phyloP scores from a whole-genome alignment of 1,140 invertebrate genomes.

The Brachionus rubens region DNA sequence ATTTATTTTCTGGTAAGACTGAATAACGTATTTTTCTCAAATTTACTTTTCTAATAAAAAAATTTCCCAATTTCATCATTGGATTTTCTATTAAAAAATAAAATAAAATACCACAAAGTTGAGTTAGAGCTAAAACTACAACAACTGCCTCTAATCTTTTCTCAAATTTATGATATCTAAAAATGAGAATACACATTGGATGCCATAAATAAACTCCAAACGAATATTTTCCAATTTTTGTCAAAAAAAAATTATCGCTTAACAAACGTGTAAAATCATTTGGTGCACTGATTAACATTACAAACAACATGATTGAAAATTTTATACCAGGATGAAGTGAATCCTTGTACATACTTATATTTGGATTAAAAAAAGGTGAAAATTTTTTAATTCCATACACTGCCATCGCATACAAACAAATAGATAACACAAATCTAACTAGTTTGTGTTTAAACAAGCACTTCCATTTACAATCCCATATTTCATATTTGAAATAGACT shows the following conservation, averaged over 20 bases:
- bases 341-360: background rate
- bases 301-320: background rate
- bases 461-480: background rate
- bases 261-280: constrained; percentile 14
- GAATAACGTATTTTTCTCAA: background rate
- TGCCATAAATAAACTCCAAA: constrained; percentile 22
- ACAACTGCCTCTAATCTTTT: background rate
- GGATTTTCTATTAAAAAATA: constrained; percentile 36
- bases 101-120: background rate
- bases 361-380: background rate
- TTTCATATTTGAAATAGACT: constrained; percentile 11
- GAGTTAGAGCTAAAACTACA: background rate
- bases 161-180: background rate
- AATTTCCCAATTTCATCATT: constrained; percentile 14
- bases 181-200: constrained; percentile 18
- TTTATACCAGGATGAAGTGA: background rate
- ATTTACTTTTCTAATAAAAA: constrained; percentile 28
- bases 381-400: constrained; percentile 7
- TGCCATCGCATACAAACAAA: background rate
- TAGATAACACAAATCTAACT: background rate
- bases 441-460: background rate
- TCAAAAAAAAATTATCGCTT: background rate
- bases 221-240: constrained; percentile 17
- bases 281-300: background rate
- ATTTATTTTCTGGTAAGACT: too few species aligned